Conservation (phyloP, 2,888 invertebrate genomes). For the Leptarthrus brevirostris region DNA sequence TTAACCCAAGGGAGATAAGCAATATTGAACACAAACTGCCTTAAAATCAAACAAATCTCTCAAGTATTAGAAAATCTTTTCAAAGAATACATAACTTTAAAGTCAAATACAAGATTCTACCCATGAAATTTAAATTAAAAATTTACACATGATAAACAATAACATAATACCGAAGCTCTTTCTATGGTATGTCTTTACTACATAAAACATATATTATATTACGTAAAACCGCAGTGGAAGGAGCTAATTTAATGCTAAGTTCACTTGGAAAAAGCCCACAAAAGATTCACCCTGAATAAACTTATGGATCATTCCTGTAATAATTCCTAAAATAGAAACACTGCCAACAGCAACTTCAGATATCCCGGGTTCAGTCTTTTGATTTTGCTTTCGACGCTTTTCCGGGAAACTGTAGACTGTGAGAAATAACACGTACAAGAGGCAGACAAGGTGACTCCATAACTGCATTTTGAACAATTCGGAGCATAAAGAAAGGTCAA, state of each 20-base stretch:
- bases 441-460: slow-evolving; percentile 43
- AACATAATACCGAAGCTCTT: too few species aligned
- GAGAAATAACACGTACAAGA: slow-evolving; percentile 8
- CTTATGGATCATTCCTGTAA: slow-evolving; percentile 23
- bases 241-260: background rate
- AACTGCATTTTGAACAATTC: slow-evolving; percentile 7
- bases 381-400: slow-evolving; percentile 5
- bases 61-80: too few species aligned
- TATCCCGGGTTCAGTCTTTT: slow-evolving; percentile 3
- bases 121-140: too few species aligned
- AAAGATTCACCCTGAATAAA: background rate
- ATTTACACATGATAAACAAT: too few species aligned
- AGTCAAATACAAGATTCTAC: too few species aligned
- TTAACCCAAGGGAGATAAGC: too few species aligned
- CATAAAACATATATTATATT: too few species aligned
- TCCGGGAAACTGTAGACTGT: background rate
- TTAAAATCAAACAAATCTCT: too few species aligned
- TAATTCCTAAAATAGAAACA: slow-evolving; percentile 26
- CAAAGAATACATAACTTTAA: too few species aligned
- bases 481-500: slow-evolving; percentile 14
- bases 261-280: background rate
- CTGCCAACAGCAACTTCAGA: slow-evolving; percentile 12
- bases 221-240: too few species aligned
- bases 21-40: too few species aligned
- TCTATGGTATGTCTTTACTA: too few species aligned